Percentiles rank a stretch among this genome's conserved stretches.
phyloP scores from a whole-genome alignment of 2,797 vertebrate genomes.

The Siniperca scherzeri region DNA sequence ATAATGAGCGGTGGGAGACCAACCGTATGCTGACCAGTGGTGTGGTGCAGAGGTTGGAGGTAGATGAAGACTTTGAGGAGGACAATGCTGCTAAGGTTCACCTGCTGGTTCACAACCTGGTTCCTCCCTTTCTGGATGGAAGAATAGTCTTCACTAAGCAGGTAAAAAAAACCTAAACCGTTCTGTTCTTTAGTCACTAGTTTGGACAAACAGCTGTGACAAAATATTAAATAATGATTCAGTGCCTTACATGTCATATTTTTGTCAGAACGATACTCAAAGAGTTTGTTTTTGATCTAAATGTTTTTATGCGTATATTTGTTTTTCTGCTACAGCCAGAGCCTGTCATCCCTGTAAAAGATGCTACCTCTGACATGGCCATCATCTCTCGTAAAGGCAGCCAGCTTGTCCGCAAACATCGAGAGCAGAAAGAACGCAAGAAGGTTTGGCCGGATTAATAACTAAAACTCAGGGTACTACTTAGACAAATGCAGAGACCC shows the following conservation, averaged over 20 bases:
- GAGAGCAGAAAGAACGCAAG: slow-evolving; percentile 98
- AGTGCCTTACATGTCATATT: neutral
- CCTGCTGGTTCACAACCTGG: slow-evolving; percentile 96
- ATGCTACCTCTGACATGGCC: slow-evolving; percentile 97
- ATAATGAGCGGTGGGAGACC: slow-evolving; percentile 98
- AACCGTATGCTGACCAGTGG: slow-evolving; percentile 99
- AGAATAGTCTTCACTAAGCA: slow-evolving; percentile 99
- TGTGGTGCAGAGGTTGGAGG: slow-evolving; percentile 97
- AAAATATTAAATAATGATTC: neutral
- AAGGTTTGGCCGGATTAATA: slow-evolving; percentile 85
- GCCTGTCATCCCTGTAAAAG: slow-evolving; percentile 97
- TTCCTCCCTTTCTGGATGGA: slow-evolving; percentile 97
- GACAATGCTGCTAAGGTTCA: slow-evolving; percentile 98
- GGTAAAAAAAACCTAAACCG: slow-evolving; percentile 77
- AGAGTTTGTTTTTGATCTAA: neutral
- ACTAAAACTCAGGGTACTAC: neutral
- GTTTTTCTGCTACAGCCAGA: slow-evolving; percentile 88
- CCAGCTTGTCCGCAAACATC: slow-evolving; percentile 96
- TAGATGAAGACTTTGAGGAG: slow-evolving; percentile 98
- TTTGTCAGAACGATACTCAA: neutral
- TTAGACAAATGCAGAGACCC: neutral
- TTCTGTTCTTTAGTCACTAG: neutral
- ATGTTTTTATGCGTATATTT: slow-evolving; percentile 12
- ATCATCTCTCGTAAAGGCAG: slow-evolving; percentile 99
- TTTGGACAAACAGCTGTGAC: neutral